Percentiles rank a stretch among this genome's conserved stretches.
phyloP scores from a whole-genome alignment of 2,113 vertebrate genomes.

The Heterotis niloticus region DNA sequence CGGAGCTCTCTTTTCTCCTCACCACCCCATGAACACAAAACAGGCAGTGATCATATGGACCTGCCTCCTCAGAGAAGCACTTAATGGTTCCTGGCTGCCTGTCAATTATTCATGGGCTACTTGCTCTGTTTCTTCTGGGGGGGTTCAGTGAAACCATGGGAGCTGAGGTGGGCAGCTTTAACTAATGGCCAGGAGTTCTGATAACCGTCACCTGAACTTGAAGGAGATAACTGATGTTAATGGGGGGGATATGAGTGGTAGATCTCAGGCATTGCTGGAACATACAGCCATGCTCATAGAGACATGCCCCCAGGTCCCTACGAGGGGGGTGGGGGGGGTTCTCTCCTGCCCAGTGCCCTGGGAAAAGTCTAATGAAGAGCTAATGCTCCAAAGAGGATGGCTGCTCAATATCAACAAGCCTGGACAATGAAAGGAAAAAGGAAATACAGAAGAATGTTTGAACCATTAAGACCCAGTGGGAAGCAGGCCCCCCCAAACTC shows the following conservation, averaged over 20 bases:
- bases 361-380: constrained; percentile 54
- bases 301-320: constrained; percentile 33
- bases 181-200: constrained; percentile 47
- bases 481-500: constrained; percentile 32
- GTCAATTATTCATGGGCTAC: constrained; percentile 64
- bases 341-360: constrained; percentile 50
- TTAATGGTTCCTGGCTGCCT: constrained; percentile 55
- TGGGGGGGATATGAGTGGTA: constrained; percentile 29
- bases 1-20: neutral
- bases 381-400: constrained; percentile 29
- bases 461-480: constrained; percentile 27
- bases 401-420: constrained; percentile 1
- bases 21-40: constrained; percentile 39
- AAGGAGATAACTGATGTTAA: constrained; percentile 58
- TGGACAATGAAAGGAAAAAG: neutral
- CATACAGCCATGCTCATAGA: constrained; percentile 44
- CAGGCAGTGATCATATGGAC: constrained; percentile 19
- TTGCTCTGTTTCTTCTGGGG: constrained; percentile 32
- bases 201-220: constrained; percentile 49
- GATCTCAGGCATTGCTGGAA: constrained; percentile 22
- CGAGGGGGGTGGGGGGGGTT: constrained; percentile 25
- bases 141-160: constrained; percentile 43
- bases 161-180: constrained; percentile 35
- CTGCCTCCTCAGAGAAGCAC: constrained; percentile 40
- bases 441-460: neutral